Conservation (phyloP, 2,797 vertebrate species). For the Enteromius fasciolatus region DNA sequence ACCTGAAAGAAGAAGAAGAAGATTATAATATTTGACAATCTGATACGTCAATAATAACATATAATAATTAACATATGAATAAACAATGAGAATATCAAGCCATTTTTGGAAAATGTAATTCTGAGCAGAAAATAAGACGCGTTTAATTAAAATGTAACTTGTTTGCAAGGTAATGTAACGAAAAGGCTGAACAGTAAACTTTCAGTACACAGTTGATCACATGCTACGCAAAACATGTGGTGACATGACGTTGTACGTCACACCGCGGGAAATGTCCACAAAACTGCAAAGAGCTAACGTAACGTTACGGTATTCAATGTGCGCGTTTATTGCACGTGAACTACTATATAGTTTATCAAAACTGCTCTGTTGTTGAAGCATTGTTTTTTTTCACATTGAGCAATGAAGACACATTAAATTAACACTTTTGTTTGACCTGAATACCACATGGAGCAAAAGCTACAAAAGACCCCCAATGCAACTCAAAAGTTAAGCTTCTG, state of each 20-base stretch:
- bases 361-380: not conserved
- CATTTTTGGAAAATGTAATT: not conserved
- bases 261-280: not conserved
- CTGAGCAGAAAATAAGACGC: not conserved
- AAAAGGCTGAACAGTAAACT: not conserved
- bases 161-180: not conserved
- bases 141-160: not conserved
- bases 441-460: not conserved
- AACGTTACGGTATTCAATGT: not conserved
- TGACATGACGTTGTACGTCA: conserved; percentile 53
- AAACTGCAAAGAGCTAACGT: not conserved
- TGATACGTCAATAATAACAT: not conserved
- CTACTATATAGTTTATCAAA: not conserved
- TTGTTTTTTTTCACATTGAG: not conserved
- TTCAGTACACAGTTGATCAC: not conserved
- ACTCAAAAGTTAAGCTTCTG: not conserved
- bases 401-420: not conserved
- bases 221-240: conserved; percentile 60
- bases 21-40: not conserved
- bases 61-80: not conserved
- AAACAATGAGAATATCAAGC: not conserved
- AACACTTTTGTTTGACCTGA: not conserved
- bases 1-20: too few relatives aligned
- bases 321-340: not conserved
- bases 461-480: conserved; percentile 26